phyloP scores from a whole-genome alignment of 2,113 vertebrate genomes.

The Varanus salvator region DNA sequence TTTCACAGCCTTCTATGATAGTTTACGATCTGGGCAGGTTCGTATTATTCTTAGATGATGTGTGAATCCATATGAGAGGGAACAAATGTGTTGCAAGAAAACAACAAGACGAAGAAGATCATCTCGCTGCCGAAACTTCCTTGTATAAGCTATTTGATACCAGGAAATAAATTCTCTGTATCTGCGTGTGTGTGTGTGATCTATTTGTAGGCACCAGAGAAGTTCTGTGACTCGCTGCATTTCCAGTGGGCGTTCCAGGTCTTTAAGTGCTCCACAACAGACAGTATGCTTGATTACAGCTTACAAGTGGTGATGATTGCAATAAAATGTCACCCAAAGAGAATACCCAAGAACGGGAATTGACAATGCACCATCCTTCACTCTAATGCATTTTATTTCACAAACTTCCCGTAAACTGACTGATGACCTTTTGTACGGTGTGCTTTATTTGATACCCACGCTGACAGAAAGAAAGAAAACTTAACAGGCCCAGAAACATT shows the following conservation, averaged over 20 bases:
- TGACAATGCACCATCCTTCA: not conserved
- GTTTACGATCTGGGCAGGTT: not conserved
- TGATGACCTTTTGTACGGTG: not conserved
- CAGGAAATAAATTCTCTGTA: not conserved
- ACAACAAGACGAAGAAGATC: not conserved
- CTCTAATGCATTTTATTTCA: constrained; percentile 6
- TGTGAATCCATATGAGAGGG: too few relatives aligned
- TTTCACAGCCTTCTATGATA: not conserved
- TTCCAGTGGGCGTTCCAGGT: constrained; percentile 24
- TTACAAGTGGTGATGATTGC: not conserved
- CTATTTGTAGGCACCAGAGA: not conserved
- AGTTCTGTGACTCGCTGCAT: not conserved
- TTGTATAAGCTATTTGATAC: not conserved
- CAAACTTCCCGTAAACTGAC: rapidly evolving
- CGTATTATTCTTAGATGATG: not conserved
- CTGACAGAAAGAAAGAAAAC: not conserved
- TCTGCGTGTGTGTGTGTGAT: not conserved
- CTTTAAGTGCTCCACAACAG: not conserved
- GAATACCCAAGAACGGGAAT: not conserved
- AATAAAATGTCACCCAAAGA: constrained; percentile 12
- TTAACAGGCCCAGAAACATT: constrained; percentile 12
- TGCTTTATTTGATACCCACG: constrained; percentile 12
- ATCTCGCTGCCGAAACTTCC: not conserved
- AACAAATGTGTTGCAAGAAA: not conserved
- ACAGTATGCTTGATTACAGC: constrained; percentile 26